phyloP scores from a whole-genome alignment of 2,113 vertebrate genomes.

The Cyanoliseus patagonus region DNA sequence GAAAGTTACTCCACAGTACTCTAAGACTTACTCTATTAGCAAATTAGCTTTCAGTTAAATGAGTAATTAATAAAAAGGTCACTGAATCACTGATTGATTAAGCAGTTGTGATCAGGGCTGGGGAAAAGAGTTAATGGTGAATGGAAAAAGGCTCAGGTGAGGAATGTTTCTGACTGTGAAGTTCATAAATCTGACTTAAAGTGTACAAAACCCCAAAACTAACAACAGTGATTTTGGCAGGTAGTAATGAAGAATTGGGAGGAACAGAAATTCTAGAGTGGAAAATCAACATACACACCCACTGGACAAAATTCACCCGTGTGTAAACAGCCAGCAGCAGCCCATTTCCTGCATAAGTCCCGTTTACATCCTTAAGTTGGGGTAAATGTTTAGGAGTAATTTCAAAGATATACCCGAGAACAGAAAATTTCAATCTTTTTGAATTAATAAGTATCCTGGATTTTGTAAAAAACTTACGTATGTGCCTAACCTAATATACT shows the following conservation, averaged over 20 bases:
- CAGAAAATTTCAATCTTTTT: background rate
- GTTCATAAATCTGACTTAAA: background rate
- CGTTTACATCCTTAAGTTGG: background rate
- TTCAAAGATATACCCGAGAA: background rate
- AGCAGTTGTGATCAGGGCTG: background rate
- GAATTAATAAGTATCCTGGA: background rate
- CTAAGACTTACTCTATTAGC: background rate
- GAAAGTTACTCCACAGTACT: background rate
- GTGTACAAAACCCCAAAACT: background rate
- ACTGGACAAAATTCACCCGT: background rate
- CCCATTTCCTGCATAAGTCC: background rate
- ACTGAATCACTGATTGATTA: background rate
- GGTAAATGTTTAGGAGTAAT: background rate
- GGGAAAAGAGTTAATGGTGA: background rate
- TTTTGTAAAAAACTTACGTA: background rate
- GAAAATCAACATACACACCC: conserved; percentile 30
- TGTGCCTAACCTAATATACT: background rate
- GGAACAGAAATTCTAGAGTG: conserved; percentile 21
- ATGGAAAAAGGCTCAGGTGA: background rate
- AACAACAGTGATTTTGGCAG: background rate
- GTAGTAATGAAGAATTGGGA: background rate
- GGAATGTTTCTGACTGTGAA: background rate
- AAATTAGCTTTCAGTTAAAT: background rate
- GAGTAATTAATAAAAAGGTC: background rate
- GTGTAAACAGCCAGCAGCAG: background rate